Evolutionary conservation across 30 jellyfish, hydroid and myxozoan species (phyloP).

Genomic region (Aurelia aurita complex sp. Pacific): DNA sequence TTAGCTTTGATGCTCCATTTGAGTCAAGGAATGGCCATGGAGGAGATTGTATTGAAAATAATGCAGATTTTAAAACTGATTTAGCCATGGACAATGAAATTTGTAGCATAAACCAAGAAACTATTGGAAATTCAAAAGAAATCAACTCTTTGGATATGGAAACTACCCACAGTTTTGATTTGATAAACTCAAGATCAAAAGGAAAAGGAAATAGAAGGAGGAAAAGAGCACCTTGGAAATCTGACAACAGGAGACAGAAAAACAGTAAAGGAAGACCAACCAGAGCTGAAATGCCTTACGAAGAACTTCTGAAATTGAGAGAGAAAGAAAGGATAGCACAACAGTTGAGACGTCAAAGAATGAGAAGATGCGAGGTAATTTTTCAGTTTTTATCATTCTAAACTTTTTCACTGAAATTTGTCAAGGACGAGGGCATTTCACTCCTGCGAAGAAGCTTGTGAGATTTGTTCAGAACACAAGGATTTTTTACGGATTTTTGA

Average conservation of each 20-base stretch:
- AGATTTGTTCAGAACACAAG: no score
- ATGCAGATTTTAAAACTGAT: no score
- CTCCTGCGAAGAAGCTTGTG: no score
- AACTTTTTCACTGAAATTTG: not conserved
- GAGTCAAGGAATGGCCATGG: not conserved
- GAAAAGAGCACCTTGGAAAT: slow-evolving; percentile 49
- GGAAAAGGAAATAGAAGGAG: slow-evolving; percentile 12
- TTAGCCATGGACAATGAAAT: no score
- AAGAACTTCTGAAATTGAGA: slow-evolving; percentile 71
- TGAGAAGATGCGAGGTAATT: slow-evolving; percentile 69
- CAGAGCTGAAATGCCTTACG: slow-evolving; percentile 88
- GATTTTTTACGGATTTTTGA: no score
- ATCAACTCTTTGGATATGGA: no score
- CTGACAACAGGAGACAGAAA: slow-evolving; percentile 28
- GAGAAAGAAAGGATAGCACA: slow-evolving; percentile 93
- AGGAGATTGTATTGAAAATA: not conserved
- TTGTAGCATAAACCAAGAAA: no score
- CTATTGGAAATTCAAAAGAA: no score
- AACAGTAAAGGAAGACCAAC: slow-evolving; percentile 54
- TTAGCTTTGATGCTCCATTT: not conserved
- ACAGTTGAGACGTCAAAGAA: slow-evolving; percentile 72
- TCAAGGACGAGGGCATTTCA: no score
- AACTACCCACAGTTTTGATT: no score
- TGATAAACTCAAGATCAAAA: not conserved
- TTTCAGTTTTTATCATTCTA: not conserved